Evolutionary conservation across 2,113 vertebrate species (phyloP).

Genomic region (Etheostoma spectabile): DNA sequence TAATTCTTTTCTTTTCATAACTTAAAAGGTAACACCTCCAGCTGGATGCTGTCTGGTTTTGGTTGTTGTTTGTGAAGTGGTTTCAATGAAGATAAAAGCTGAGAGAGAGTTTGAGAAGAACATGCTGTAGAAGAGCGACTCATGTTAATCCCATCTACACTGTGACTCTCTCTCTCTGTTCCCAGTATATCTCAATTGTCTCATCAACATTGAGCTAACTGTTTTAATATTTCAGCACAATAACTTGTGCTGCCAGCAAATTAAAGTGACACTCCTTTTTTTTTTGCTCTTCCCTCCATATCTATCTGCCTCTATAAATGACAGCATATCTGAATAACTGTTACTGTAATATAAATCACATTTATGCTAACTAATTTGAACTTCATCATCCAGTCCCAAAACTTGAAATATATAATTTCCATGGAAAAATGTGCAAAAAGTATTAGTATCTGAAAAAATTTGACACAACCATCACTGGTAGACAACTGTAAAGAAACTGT

Average conservation of each 20-base stretch:
- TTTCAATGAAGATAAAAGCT: constrained; percentile 30
- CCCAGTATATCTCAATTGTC: constrained; percentile 1
- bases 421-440: no score
- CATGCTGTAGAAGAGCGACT: neutral
- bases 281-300: neutral
- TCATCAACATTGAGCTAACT: neutral
- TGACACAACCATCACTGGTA: no score
- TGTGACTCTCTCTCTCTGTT: neutral
- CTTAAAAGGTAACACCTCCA: constrained; percentile 12
- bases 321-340: neutral
- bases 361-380: neutral
- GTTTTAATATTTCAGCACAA: constrained; percentile 1
- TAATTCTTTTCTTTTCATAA: constrained; percentile 47
- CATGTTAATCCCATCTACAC: neutral
- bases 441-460: no score
- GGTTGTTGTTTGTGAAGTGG: constrained; percentile 22
- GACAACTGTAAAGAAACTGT: no score
- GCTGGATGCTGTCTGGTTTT: constrained; percentile 30
- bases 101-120: constrained; percentile 1
- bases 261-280: neutral
- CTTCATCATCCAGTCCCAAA: neutral
- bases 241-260: neutral
- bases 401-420: no score
- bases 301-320: neutral
- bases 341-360: neutral